Evolutionary conservation across 2,113 vertebrate species (phyloP), one percentile per base, ranked within the genome.

Genomic region (Apodemus speciosus): DNA sequence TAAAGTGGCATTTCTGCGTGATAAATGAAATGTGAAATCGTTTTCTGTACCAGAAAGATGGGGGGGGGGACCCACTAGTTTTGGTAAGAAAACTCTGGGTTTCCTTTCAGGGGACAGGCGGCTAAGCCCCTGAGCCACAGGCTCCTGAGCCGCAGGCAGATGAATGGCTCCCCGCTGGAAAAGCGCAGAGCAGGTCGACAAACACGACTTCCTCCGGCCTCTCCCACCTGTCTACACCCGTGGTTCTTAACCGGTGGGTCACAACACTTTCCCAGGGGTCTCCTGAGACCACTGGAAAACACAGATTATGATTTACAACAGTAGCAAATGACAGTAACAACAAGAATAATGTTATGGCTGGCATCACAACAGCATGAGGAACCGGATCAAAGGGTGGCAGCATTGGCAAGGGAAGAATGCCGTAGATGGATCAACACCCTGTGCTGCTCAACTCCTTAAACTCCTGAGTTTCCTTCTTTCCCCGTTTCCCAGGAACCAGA

Each of bases 361-460:
- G n/a, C n/a, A n/a, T 72, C 69, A 23, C 8, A 20, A 23, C n/a
- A 40, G n/a, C n/a, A 23, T 2, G n/a, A 72, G 69, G n/a, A 38
- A 20, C 32, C 1, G 68, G 38, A 38, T 38, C 38, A 38, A 71
- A 71, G n/a, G n/a, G n/a, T 4, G 1, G 6, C 35, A 38, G 68
- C 6, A 8, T 38, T 38, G 21, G 68, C 35, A 71, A 38, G 68
- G n/a, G 21, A n/a, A 38, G 35, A 38, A 40, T 72, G 69, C n/a
- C 46, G 9, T 64, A 46, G 58, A 46, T 62, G 9, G 72, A 30
- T 0, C 0, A 3, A n/a, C 72, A 21, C 60, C 38, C 27, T 0
- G 7, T 0, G 20, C 69, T 0, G 43, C 92, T 30, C 21, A 0
- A 8, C 15, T n/a, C 0, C 3, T 18, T 3, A 2, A 2, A 43